Conservation (phyloP, 1,140 invertebrate genomes). For the Leucophenga varia region DNA sequence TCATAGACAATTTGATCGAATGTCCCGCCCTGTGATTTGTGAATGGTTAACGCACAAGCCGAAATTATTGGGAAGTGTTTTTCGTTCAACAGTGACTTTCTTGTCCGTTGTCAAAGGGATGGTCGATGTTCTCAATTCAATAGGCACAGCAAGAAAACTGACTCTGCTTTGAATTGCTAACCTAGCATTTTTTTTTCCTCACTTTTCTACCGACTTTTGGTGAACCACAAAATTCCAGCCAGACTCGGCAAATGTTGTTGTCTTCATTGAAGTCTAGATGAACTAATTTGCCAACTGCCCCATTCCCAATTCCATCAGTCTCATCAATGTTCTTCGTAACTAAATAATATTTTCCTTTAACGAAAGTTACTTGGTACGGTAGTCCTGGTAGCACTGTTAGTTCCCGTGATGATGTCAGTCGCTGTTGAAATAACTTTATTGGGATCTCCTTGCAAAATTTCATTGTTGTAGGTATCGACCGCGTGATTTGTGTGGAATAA, state of each 20-base stretch:
- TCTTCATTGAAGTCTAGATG: slow-evolving; percentile 36
- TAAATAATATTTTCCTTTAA: slow-evolving; percentile 38
- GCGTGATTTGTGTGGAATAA: not conserved
- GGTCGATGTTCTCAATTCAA: not conserved
- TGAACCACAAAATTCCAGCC: not conserved
- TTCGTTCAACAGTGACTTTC: not conserved
- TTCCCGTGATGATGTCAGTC: not conserved
- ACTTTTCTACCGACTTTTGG: not conserved
- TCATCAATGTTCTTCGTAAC: slow-evolving; percentile 53
- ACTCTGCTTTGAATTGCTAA: not conserved
- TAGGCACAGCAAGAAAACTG: not conserved
- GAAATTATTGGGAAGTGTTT: not conserved
- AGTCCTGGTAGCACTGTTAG: slow-evolving; percentile 26
- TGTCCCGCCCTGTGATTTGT: slow-evolving; percentile 1
- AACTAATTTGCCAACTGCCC: slow-evolving; percentile 40
- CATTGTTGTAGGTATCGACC: not conserved
- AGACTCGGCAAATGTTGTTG: not conserved
- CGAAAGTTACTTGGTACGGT: slow-evolving; percentile 44
- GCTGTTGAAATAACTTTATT: not conserved
- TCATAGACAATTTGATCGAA: slow-evolving; percentile 3
- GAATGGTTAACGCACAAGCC: not conserved
- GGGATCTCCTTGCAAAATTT: not conserved
- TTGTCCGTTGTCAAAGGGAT: not conserved
- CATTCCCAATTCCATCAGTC: slow-evolving; percentile 47
- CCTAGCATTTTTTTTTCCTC: not conserved